Evolutionary conservation across 1,140 invertebrate genomes (phyloP), one percentile per base, ranked within the genome.

Genomic region (Dreissena rostriformis): DNA sequence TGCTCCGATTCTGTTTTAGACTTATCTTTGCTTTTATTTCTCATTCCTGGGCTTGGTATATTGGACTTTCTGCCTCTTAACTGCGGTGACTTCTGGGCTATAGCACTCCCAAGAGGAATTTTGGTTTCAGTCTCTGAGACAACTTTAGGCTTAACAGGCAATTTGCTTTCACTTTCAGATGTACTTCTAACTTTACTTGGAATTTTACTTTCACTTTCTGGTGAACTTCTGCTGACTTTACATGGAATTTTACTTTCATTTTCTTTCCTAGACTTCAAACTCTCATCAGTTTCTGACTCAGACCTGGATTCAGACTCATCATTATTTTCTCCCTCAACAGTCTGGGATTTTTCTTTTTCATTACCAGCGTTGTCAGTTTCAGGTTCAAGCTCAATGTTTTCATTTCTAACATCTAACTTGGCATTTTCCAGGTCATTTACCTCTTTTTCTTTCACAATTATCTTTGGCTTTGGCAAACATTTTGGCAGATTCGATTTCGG

Each of bases 61-160:
- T 82, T 82, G 22, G 71, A 74, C 22, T 82, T 82, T 52, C 80
- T 75, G 1, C 80, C 80, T 57, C 80, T 63, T n/a, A 75, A 17
- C 39, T 73, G 26, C 11, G 80, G 80, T 17, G 80, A 82, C 61
- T 82, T 71, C n/a, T 82, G 71, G n/a, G 80, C 51, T 55, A 66
- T 74, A 29, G 67, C 65, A 79, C 77, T 71, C 11, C 65, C 52
- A 22, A 53, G 65, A 11, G 77, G 77, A 55, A 79, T 52, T 55
- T 70, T 79, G 70, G 51, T 79, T 19, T 51, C 77, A 57, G 63
- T 61, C 22, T 61, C 57, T n/a, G 57, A 5, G 11, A n/a, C 11
- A 5, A 24, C 17, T 24, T 24, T 61, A n/a, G 17, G 17, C 57
- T 24, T 61, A n/a, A 24, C 17, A n/a, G 57, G 22, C 17, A 61